Evolutionary conservation across 2,797 vertebrate species (phyloP).

Genomic region (Melanotaenia nigrans): DNA sequence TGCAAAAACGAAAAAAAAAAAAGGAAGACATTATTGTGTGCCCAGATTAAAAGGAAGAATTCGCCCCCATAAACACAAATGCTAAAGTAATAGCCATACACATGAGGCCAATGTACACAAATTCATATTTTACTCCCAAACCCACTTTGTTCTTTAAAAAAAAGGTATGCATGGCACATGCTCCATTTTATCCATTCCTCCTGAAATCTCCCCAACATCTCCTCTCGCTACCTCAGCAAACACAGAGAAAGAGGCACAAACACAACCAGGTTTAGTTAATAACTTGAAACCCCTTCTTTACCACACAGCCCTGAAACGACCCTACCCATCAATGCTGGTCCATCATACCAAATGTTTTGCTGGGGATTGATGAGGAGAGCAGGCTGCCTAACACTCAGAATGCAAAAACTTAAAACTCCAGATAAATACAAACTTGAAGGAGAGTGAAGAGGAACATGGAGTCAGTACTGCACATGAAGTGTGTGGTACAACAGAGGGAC

Average conservation of each 20-base stretch:
- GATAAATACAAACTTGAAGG: constrained; percentile 41
- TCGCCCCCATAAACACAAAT: constrained; percentile 24
- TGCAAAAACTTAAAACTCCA: constrained; percentile 55
- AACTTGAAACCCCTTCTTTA: constrained; percentile 44
- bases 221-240: constrained; percentile 79
- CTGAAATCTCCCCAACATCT: constrained; percentile 49
- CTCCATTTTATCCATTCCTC: constrained; percentile 42
- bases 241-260: constrained; percentile 69
- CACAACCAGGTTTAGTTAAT: constrained; percentile 52
- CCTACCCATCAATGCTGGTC: constrained; percentile 21
- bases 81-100: constrained; percentile 65
- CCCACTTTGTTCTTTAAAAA: constrained; percentile 38
- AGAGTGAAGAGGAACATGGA: constrained; percentile 43
- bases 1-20: not conserved
- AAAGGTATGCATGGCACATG: constrained; percentile 34
- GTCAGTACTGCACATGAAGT: constrained; percentile 19
- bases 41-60: constrained; percentile 49
- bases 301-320: constrained; percentile 20
- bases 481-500: constrained; percentile 35
- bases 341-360: constrained; percentile 40
- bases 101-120: constrained; percentile 37
- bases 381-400: constrained; percentile 53
- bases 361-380: constrained; percentile 8
- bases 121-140: constrained; percentile 25
- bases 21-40: constrained; percentile 31